Conservation (phyloP, 2,797 vertebrate genomes). For the Sebastes iracundus region DNA sequence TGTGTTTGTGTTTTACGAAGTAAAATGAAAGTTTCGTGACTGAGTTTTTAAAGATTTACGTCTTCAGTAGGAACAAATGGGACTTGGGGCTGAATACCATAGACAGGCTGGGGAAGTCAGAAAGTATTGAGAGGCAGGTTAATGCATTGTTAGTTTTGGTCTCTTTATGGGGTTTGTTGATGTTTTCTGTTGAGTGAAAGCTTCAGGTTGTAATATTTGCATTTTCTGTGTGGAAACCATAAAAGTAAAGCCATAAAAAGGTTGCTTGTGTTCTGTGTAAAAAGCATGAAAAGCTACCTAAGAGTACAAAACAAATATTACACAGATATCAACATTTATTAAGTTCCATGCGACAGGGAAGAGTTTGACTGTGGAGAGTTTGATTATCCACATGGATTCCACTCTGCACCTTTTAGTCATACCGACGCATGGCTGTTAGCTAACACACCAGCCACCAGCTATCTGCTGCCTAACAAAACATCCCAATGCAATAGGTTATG, state of each 20-base stretch:
- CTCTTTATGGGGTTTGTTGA: not conserved
- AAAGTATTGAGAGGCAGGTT: not conserved
- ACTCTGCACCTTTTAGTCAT: not conserved
- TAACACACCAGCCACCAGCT: slow-evolving; percentile 34
- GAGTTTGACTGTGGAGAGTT: not conserved
- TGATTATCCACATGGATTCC: not conserved
- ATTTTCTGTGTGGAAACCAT: not conserved
- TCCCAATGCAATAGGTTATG: slow-evolving; percentile 29
- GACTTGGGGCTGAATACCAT: not conserved
- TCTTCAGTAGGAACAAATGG: not conserved
- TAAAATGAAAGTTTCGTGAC: not conserved
- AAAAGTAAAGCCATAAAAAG: not conserved
- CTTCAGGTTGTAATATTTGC: not conserved
- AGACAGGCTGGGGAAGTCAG: not conserved
- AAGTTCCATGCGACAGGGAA: not conserved
- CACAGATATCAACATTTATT: not conserved
- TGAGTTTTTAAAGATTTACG: not conserved
- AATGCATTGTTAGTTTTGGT: not conserved
- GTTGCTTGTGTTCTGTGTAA: not conserved
- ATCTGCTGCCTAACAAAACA: slow-evolving; percentile 38
- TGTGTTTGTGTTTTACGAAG: not conserved
- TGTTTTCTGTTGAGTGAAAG: not conserved
- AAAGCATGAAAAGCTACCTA: not conserved
- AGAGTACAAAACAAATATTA: not conserved
- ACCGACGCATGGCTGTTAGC: not conserved